A percentile compares a stretch with the other conserved stretches of the same genome.
Conservation (phyloP, 1,140 invertebrate genomes). For the Microvelia longipes region DNA sequence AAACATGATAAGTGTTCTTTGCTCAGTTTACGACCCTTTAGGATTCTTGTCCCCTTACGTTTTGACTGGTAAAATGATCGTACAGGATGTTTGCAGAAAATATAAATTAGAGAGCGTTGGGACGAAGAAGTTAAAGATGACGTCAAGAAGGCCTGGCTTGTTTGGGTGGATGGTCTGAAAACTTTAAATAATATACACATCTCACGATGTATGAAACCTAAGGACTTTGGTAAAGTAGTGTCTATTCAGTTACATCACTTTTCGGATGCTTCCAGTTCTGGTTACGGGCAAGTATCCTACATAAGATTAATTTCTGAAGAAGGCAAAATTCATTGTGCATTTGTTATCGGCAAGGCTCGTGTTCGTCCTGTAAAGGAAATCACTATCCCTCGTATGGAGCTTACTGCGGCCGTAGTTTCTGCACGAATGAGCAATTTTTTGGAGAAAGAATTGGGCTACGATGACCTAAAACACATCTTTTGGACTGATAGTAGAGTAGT, state of each 20-base stretch:
- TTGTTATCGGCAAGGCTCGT: neutral
- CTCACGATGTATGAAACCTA: neutral
- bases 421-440: neutral
- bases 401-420: neutral
- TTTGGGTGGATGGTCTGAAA: neutral
- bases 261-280: neutral
- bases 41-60: neutral
- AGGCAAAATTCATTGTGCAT: neutral
- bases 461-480: neutral
- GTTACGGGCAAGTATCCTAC: neutral
- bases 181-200: neutral
- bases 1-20: neutral
- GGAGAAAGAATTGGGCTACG: neutral
- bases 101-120: neutral
- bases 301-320: neutral
- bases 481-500: neutral
- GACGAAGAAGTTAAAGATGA: neutral
- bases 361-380: neutral
- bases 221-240: neutral
- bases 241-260: neutral
- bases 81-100: neutral
- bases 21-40: neutral
- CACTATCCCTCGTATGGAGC: neutral
- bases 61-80: neutral
- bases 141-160: neutral